Base-by-base conservation (phyloP, 1,140 invertebrate genomes). In the Drosophila simulans region DNA sequence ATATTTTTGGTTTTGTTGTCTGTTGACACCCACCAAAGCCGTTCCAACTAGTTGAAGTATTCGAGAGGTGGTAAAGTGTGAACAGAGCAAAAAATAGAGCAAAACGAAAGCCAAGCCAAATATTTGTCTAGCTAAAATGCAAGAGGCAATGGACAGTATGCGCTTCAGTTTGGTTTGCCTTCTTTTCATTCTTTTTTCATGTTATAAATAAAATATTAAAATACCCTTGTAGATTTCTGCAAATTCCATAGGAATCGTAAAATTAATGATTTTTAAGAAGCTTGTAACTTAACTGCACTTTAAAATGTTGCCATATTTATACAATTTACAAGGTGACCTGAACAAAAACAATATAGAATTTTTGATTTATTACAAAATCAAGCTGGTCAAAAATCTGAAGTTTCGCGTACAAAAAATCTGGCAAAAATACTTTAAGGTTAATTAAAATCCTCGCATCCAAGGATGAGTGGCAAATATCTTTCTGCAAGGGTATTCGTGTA, bases 71-170 rank as follows among this genome's bases (percentile, higher is more conserved):
- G 45, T 25, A 15, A 40, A 69, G 63, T 68, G 49, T 68, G 43
- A 80, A 75, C 17, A 17, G 45, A 70, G 11, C 11, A 43, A n/a
- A 53, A 37, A 62, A 25, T 56, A 43, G 34, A 77, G 53, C 25
- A 60, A 48, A 76, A 62, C 35, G 63, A 73, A 86, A 88, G 62
- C 74, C 70, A 88, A 88, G 79, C 68, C 62, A 86, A 82, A 82
- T 86, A 82, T 88, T 86, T 86, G 55, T 72, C 74, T 88, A 86
- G 70, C 65, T 72, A 86, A 85, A 86, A 86, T 86, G 82, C 82
- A 86, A 80, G 58, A 66, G 77, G 45, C 76, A 69, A 72, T 64
- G 51, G 51, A 66, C 63, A 68, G 58, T 57, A 62, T 62, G 55
- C 42, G 37, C 43, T 60, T 37, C 25, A 10, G 25, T 17, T 51